A percentile compares a stretch with the other conserved stretches of the same genome.
Evolutionary conservation across 2,113 vertebrate genomes (phyloP).

Genomic region (Oryzias javanicus): DNA sequence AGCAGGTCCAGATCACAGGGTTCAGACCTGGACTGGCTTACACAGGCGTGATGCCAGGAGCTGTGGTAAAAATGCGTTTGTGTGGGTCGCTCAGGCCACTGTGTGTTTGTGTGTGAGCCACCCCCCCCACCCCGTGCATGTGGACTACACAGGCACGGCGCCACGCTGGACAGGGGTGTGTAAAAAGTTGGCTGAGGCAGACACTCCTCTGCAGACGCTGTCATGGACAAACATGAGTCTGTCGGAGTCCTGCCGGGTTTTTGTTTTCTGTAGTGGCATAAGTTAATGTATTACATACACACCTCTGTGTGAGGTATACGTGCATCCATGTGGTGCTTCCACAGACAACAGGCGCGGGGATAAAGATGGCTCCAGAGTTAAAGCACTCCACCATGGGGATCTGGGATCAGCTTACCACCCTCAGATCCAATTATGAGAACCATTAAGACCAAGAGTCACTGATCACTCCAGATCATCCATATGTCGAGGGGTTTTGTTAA

Average conservation of each 20-base stretch:
- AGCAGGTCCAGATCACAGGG: constrained; percentile 57
- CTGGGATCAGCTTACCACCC: constrained; percentile 58
- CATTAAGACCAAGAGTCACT: constrained; percentile 40
- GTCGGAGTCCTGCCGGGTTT: constrained; percentile 55
- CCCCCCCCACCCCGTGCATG: constrained; percentile 22
- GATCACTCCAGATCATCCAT: constrained; percentile 43
- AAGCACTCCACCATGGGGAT: constrained; percentile 50
- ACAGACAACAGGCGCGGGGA: constrained; percentile 59
- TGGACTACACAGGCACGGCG: constrained; percentile 54
- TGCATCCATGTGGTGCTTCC: constrained; percentile 42
- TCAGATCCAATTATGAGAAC: constrained; percentile 67
- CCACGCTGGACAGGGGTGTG: constrained; percentile 48
- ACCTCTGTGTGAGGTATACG: constrained; percentile 14
- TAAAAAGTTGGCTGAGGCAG: constrained; percentile 58
- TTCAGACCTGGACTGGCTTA: constrained; percentile 50
- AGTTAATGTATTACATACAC: constrained; percentile 8
- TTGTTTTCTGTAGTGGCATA: constrained; percentile 38
- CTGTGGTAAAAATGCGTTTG: constrained; percentile 19
- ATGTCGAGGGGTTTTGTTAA: constrained; percentile 29
- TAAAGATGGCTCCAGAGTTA: constrained; percentile 67
- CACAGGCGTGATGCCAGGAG: constrained; percentile 46
- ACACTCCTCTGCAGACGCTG: constrained; percentile 54
- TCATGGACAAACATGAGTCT: constrained; percentile 63
- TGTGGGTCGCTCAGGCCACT: constrained; percentile 10
- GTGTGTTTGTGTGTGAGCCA: constrained; percentile 40